Evolutionary conservation across 1,140 invertebrate species (phyloP).

Genomic region (Pristionchus pacificus): DNA sequence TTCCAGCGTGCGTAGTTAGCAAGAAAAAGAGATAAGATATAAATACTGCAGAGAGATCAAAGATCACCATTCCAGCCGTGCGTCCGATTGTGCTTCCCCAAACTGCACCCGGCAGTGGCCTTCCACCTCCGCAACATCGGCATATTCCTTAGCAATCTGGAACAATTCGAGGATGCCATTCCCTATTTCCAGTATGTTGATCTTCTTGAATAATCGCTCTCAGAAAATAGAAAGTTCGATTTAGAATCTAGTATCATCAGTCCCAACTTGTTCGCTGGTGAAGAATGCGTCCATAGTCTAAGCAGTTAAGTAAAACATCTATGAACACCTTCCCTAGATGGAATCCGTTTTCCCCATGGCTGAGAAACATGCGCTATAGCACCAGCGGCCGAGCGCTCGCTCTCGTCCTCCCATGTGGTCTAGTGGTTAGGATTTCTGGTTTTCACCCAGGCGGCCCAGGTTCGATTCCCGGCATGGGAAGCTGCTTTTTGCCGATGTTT

Average conservation of each 20-base stretch:
- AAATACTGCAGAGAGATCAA: background rate
- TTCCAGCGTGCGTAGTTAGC: constrained; percentile 1
- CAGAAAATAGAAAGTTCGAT: background rate
- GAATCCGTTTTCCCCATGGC: no score
- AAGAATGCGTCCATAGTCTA: constrained; percentile 13
- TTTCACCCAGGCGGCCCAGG: constrained; percentile 77
- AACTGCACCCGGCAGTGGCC: constrained; percentile 16
- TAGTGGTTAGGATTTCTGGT: constrained; percentile 74
- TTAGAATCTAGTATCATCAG: background rate
- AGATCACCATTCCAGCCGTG: constrained; percentile 5
- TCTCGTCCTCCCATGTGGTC: constrained; percentile 22
- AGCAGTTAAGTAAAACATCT: background rate
- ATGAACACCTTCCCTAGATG: constrained; percentile 5
- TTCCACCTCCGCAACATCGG: constrained; percentile 20
- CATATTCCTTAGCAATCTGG: constrained; percentile 2
- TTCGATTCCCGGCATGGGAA: constrained; percentile 79
- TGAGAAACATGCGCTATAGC: no score
- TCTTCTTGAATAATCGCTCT: background rate
- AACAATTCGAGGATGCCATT: background rate
- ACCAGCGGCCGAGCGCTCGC: no score
- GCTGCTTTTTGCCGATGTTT: no score
- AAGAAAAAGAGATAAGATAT: background rate
- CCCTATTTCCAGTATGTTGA: constrained; percentile 5
- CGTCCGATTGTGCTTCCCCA: constrained; percentile 16
- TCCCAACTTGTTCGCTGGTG: constrained; percentile 10